Base-by-base conservation (phyloP, 2,113 vertebrate genomes). In the Todiramphus chloris region DNA sequence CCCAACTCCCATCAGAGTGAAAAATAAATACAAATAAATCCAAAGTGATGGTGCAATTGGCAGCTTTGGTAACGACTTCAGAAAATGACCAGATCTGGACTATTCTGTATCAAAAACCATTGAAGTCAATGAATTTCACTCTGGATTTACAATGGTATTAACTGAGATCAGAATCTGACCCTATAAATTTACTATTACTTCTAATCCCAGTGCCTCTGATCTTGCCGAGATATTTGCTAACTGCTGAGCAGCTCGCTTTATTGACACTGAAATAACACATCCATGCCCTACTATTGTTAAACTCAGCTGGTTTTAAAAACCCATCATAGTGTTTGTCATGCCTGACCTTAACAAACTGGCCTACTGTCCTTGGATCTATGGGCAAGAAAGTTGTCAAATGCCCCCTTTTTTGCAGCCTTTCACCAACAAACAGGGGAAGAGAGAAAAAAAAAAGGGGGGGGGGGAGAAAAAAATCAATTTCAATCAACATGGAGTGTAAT, bases 401-500 rank as follows among this genome's bases (percentile, higher is more conserved):
- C 96, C 98, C 96, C 76, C 93, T 95, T 97, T 87, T 97, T 92
- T 83, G 79, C 92, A 87, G 95, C 95, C 86, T 98, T 95, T 92
- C 97, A 64, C 46, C 75, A 80, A 6, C n/a, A 64, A 68, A 43
- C 43, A 43, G 43, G 43, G 43, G 43, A 43, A 62, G 41, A 62
- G 69, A 62, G 64, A 70, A 58, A n/a, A 59, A 51, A n/a, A 43
- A 33, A 64, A 20, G 3, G 2, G n/a, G 64, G 70, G 92, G 95
- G 46, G 19, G 7, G 23, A 8, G 13, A 51, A 97, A 97, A 97
- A 98, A 99, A 99, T 99, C 99, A 99, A 99, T 99, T 99, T 99
- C 99, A 99, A 99, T 99, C 99, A 99, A 98, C 98, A 98, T 98
- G 98, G 98, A 99, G 98, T 98, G 99, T 98, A 99, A 99, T 99